Base-by-base conservation (phyloP, 2,113 vertebrate genomes). In the Verasper variegatus region DNA sequence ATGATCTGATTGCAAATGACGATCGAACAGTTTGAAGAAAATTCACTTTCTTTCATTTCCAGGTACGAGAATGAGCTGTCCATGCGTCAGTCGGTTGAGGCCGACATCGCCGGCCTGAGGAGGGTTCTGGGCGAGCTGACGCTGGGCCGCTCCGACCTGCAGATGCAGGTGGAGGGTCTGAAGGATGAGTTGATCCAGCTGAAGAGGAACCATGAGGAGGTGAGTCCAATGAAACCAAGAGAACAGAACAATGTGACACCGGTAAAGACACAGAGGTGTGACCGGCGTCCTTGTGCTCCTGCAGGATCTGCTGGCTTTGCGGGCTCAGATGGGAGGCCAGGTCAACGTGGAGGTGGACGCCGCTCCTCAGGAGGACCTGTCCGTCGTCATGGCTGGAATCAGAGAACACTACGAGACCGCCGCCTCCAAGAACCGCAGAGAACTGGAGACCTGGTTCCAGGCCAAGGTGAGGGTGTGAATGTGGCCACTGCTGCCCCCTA, bases 11-110 rank as follows among this genome's bases (percentile, higher is more conserved):
- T 15, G 0, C 20, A 3, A 12, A 11, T 42, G 10, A 20, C 2
- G 2, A 6, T 20, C 21, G 3, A 13, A 24, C 21, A 7, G 9
- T 23, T 2, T 52, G 51, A 52, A 9, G 51, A 3, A 10, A 52
- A 1, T n/a, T 52, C 9, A 3, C 2, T 3, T 17, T 42, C 1
- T 3, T 31, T 5, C 9, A 0, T 14, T 1, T 55, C 8, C 78
- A 98, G 97, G 91, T 96, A 90, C 0, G 95, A 97, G 87, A 92
- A 94, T 0, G 97, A 97, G 90, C 80, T 95, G 86, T 83, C 87
- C 56, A 86, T 97, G 94, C 94, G 94, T 2, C 8, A 94, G 84
- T 95, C 94, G 0, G 96, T 96, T 76, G 96, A 97, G 85, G 84
- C 94, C 0, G 96, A 97, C 47, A 95, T 95, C 84, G 92, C 92